Evolutionary conservation across 2,797 vertebrate species (phyloP).

Genomic region (Lacerta agilis): DNA sequence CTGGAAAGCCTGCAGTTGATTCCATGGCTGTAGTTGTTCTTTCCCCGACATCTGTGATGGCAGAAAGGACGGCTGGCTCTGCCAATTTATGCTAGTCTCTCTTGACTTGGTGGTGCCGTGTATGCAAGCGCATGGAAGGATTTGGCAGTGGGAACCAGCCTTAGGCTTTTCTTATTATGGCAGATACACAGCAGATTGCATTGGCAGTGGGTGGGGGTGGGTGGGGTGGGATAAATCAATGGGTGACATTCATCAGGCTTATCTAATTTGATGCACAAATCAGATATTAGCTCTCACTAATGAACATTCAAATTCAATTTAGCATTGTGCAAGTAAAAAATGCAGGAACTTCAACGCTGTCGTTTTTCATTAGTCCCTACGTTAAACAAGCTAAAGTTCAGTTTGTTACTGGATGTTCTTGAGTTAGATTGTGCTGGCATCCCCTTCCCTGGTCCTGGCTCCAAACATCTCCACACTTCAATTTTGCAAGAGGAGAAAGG

Average conservation of each 20-base stretch:
- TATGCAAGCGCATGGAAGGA: background rate
- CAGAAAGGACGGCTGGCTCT: background rate
- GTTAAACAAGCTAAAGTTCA: background rate
- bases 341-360: background rate
- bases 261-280: slow-evolving; percentile 2
- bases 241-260: background rate
- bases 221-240: background rate
- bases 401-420: background rate
- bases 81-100: background rate
- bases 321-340: background rate
- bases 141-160: background rate
- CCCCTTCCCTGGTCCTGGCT: background rate
- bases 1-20: background rate
- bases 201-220: background rate
- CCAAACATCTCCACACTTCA: background rate
- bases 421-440: background rate
- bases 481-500: background rate
- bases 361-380: background rate
- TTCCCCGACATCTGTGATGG: background rate
- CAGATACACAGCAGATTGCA: background rate
- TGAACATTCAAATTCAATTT: background rate
- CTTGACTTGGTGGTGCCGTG: background rate
- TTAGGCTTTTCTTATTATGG: background rate
- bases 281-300: background rate
- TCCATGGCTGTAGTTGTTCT: background rate